Evolutionary conservation across 1,140 invertebrate species (phyloP), one percentile per base, ranked within the genome.

Genomic region (Eupeodes corollae): DNA sequence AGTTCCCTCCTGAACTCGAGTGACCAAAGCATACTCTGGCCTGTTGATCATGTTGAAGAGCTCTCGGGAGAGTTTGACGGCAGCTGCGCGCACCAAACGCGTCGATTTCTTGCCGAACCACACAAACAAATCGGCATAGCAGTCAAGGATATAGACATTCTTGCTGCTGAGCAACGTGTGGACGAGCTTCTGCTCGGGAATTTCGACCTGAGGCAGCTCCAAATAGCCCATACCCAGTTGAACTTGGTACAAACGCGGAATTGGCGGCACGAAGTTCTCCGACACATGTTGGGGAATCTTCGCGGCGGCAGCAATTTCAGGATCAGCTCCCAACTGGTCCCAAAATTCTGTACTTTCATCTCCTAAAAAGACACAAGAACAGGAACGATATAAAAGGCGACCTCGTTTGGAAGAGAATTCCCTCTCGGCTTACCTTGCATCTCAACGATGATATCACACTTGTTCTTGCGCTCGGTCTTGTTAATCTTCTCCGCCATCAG

Each of bases 41-140:
- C 96, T 75, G 46, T 88, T 75, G 64, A 98, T 88, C 83, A 91
- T 92, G 56, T 83, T 83, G 67, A 93, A 91, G 30, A 98, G 68
- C 73, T 98, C 94, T 61, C 96, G 91, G 1, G 91, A 92, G 19
- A 99, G 67, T 71, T 98, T 98, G 26, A 97, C 79, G 13, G 94
- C 94, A 8, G 97, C 97, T 35, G 95, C 94, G 50, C 95, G 79
- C 0, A 99, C 89, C 46, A 99, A 69, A 45, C 94, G 73, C 0
- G 95, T 96, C 0, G 96, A 98, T 68, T 98, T 98, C 66, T 96
- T 94, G 6, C 97, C 96, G 73, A 98, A 93, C 93, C 96, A 99
- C 11, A 99, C 91, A 73, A 96, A 99, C n/a, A 99, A 80, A 70
- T 99, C 97, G 31, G 86, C 75, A 58, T 84, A 86, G 62, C 91